Percentiles rank a stretch among this genome's conserved stretches.
Evolutionary conservation across 2,797 vertebrate species (phyloP).

Genomic region (Sebastes oblongus): DNA sequence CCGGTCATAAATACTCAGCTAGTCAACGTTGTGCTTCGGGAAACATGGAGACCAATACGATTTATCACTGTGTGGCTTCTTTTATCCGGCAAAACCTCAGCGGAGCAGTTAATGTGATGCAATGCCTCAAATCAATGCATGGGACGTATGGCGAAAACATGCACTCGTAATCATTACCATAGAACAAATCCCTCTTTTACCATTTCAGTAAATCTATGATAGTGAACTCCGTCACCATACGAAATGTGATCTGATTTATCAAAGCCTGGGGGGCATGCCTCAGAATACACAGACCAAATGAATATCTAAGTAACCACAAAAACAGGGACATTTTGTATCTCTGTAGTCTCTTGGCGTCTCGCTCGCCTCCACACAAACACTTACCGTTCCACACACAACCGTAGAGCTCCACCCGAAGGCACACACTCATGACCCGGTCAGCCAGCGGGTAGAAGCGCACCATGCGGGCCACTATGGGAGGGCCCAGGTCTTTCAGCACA

Average conservation of each 20-base stretch:
- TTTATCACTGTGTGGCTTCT: constrained; percentile 61
- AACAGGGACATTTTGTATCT: not conserved
- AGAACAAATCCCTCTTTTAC: not conserved
- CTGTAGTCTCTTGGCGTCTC: not conserved
- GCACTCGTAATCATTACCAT: constrained; percentile 47
- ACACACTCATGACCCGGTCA: constrained; percentile 95
- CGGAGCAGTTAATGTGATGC: constrained; percentile 46
- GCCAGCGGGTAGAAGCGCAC: constrained; percentile 93
- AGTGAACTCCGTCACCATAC: not conserved
- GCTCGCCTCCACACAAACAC: not conserved
- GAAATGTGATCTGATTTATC: constrained; percentile 20
- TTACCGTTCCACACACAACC: constrained; percentile 93
- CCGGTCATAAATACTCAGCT: constrained; percentile 62
- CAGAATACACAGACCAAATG: constrained; percentile 11
- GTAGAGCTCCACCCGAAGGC: constrained; percentile 94
- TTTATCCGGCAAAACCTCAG: constrained; percentile 51
- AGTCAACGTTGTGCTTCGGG: constrained; percentile 54
- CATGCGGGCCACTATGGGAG: constrained; percentile 88
- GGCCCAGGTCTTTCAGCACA: constrained; percentile 93
- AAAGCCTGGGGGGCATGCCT: not conserved
- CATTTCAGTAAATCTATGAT: constrained; percentile 13
- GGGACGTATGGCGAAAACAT: constrained; percentile 20
- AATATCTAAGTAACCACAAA: constrained; percentile 1
- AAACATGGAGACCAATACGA: constrained; percentile 36
- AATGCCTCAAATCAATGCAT: constrained; percentile 22